These are phyloP conservation scores for Tapirus terrestris DNA, from an alignment of 2,113 vertebrate species.

Conservation along the genomic window DNA sequence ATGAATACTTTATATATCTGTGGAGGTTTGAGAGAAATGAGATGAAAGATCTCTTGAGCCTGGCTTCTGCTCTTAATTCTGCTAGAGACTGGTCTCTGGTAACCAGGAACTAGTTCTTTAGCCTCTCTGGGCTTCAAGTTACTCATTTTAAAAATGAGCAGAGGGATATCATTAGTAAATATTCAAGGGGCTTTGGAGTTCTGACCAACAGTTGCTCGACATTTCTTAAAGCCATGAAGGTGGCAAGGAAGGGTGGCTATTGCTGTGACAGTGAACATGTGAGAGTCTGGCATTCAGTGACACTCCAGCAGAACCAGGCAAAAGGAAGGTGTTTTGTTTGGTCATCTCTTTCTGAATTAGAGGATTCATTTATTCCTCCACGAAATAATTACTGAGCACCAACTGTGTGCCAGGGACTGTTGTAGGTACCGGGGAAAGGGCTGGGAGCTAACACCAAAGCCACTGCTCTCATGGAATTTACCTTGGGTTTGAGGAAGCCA, in stretches of 20 bases:
- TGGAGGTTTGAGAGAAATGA: constrained; percentile 23
- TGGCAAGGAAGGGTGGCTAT: not conserved
- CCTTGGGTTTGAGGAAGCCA: not conserved
- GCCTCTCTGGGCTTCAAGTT: not conserved
- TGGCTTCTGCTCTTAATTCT: constrained; percentile 66
- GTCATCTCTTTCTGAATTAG: not conserved
- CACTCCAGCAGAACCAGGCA: not conserved
- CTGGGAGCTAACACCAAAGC: not conserved
- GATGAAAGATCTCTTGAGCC: constrained; percentile 62
- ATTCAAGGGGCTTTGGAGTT: not conserved
- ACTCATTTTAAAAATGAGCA: constrained; percentile 32
- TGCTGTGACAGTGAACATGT: not conserved
- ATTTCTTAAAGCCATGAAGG: not conserved
- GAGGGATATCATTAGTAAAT: not conserved
- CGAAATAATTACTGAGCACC: not conserved
- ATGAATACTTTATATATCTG: constrained; percentile 66
- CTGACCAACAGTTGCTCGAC: not conserved
- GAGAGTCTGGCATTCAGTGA: not conserved
- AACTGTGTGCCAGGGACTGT: not conserved
- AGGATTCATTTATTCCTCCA: not conserved
- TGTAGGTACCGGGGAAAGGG: not conserved
- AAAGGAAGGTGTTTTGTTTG: not conserved
- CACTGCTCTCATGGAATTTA: not conserved
- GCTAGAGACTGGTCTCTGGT: not conserved
- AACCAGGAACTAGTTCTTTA: not conserved